These are phyloP conservation scores for Xanthorhoe designata DNA, from an alignment of 2,888 invertebrate genomes.

Conservation along the genomic window DNA sequence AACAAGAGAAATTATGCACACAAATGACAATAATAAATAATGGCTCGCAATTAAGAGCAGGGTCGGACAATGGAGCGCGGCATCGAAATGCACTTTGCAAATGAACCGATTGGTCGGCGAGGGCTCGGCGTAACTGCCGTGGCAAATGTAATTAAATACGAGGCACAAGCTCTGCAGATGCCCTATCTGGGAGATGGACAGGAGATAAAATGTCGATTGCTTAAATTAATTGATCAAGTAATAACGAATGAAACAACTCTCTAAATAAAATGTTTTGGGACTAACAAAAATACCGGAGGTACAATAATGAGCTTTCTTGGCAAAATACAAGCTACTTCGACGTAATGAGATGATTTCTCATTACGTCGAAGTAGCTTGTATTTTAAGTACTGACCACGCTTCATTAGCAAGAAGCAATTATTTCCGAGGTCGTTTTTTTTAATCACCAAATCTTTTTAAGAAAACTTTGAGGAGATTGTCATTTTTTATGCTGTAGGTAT, in stretches of 20 bases:
- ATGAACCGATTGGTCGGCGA: slow-evolving; percentile 72
- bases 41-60: slow-evolving; percentile 77
- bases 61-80: slow-evolving; percentile 75
- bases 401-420: too few relatives aligned
- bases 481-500: too few relatives aligned
- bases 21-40: slow-evolving; percentile 81
- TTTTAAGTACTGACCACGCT: too few relatives aligned
- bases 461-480: too few relatives aligned
- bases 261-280: background rate
- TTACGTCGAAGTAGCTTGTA: too few relatives aligned
- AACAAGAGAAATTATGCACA: slow-evolving; percentile 68
- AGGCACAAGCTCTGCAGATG: slow-evolving; percentile 64
- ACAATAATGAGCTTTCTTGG: too few relatives aligned
- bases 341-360: too few relatives aligned
- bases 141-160: slow-evolving; percentile 78
- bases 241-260: background rate
- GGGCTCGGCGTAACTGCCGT: slow-evolving; percentile 51
- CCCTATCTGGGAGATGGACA: slow-evolving; percentile 49
- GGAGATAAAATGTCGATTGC: slow-evolving; percentile 37
- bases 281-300: background rate
- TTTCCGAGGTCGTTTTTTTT: too few relatives aligned
- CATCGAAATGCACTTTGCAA: slow-evolving; percentile 85
- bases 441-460: too few relatives aligned
- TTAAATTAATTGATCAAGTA: slow-evolving; percentile 18
- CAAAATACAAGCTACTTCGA: too few relatives aligned